Evolutionary conservation across 2,888 invertebrate genomes (phyloP).

Genomic region (Heliconius ethilla): DNA sequence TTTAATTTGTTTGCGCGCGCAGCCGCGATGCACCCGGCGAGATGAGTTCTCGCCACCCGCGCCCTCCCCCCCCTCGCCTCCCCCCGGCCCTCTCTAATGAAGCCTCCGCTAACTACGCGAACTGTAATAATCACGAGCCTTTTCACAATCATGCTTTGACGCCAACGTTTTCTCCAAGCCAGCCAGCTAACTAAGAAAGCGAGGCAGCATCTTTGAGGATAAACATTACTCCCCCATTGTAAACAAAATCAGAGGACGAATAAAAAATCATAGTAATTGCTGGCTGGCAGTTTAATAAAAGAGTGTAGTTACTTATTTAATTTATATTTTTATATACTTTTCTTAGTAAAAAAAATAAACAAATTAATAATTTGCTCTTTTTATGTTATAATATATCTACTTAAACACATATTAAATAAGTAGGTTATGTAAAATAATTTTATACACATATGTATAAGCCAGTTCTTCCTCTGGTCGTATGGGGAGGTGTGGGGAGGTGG

Average conservation of each 20-base stretch:
- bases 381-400: too few species aligned
- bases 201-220: slow-evolving; percentile 45
- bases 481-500: background rate
- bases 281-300: slow-evolving; percentile 22
- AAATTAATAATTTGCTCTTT: too few species aligned
- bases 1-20: slow-evolving; percentile 82
- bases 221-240: slow-evolving; percentile 52
- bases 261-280: slow-evolving; percentile 41
- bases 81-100: slow-evolving; percentile 65
- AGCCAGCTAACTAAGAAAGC: slow-evolving; percentile 50
- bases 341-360: too few species aligned
- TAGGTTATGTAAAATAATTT: slow-evolving; percentile 26
- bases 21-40: slow-evolving; percentile 77
- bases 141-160: slow-evolving; percentile 70
- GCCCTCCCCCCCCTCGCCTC: slow-evolving; percentile 47
- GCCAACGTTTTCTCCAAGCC: slow-evolving; percentile 58
- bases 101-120: slow-evolving; percentile 72
- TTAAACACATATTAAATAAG: background rate
- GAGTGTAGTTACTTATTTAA: too few species aligned
- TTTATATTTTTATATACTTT: too few species aligned
- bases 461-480: slow-evolving; percentile 17
- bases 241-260: slow-evolving; percentile 49
- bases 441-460: slow-evolving; percentile 24
- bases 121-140: slow-evolving; percentile 72
- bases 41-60: slow-evolving; percentile 63